Evolutionary conservation across 2,113 vertebrate genomes (phyloP).

Genomic region (Lamprologus tigripictilis): DNA sequence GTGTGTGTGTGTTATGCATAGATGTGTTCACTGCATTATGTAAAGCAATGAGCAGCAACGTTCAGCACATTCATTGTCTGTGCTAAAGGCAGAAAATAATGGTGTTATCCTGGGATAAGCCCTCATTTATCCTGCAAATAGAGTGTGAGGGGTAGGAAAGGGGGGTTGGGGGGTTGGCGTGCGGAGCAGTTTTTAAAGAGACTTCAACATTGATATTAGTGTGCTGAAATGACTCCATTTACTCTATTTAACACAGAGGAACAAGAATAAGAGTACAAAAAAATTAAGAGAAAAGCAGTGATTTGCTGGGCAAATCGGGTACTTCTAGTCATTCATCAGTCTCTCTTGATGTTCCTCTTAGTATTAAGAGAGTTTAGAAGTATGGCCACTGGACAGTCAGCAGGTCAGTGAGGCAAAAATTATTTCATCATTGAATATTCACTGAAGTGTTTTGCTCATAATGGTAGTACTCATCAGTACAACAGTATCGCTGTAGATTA

Average conservation of each 20-base stretch:
- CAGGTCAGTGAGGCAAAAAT: neutral
- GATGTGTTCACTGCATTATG: neutral
- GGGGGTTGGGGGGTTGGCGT: neutral
- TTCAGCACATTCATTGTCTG: constrained; percentile 30
- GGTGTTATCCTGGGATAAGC: constrained; percentile 40
- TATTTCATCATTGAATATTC: neutral
- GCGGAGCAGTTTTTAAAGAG: neutral
- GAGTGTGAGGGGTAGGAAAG: neutral
- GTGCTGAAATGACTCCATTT: constrained; percentile 24
- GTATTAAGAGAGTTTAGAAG: neutral
- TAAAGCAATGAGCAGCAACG: constrained; percentile 31
- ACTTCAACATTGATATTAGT: neutral
- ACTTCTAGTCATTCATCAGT: neutral
- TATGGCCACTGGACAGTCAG: neutral
- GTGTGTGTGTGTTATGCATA: neutral
- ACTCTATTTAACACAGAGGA: constrained; percentile 13
- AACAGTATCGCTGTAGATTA: neutral
- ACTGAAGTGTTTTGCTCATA: neutral
- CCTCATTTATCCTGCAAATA: constrained; percentile 40
- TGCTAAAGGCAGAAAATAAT: constrained; percentile 48
- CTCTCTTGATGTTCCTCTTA: neutral
- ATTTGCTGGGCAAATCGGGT: neutral
- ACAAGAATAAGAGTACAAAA: neutral
- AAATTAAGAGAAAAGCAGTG: neutral
- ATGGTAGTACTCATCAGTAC: neutral